Evolutionary conservation across 1,140 invertebrate genomes (phyloP).

Genomic region (Parasteatoda tepidariorum): DNA sequence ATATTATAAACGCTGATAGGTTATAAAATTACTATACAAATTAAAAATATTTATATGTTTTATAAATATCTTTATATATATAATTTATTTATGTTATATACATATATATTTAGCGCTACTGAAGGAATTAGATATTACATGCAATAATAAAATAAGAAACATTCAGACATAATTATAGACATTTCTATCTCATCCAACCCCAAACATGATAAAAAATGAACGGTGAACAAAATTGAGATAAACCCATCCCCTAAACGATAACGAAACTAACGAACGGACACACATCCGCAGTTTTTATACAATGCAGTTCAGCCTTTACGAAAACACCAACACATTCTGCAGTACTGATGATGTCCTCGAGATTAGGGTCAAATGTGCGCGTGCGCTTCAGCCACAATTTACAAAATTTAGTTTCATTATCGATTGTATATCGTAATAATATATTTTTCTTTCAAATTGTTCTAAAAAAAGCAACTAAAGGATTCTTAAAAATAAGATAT

Average conservation of each 20-base stretch:
- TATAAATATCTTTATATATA: slow-evolving; percentile 47
- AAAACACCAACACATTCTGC: slow-evolving; percentile 47
- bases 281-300: slow-evolving; percentile 45
- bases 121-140: slow-evolving; percentile 38
- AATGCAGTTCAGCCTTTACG: slow-evolving; percentile 31
- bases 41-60: slow-evolving; percentile 55
- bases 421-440: too few species aligned
- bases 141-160: slow-evolving; percentile 55
- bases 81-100: slow-evolving; percentile 45
- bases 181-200: slow-evolving; percentile 47
- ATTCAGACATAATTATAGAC: slow-evolving; percentile 42
- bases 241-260: slow-evolving; percentile 53
- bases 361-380: slow-evolving; percentile 45
- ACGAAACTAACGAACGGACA: slow-evolving; percentile 53
- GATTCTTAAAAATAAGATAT: too few species aligned
- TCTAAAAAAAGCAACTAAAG: too few species aligned
- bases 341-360: slow-evolving; percentile 56
- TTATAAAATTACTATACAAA: slow-evolving; percentile 58
- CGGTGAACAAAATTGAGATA: slow-evolving; percentile 50
- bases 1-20: slow-evolving; percentile 33
- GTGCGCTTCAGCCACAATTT: slow-evolving; percentile 14
- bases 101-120: slow-evolving; percentile 41
- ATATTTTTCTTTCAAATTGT: too few species aligned
- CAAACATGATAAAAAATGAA: slow-evolving; percentile 58
- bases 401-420: too few species aligned